phyloP scores from a whole-genome alignment of 2,113 vertebrate genomes.

The Alethe diademata region DNA sequence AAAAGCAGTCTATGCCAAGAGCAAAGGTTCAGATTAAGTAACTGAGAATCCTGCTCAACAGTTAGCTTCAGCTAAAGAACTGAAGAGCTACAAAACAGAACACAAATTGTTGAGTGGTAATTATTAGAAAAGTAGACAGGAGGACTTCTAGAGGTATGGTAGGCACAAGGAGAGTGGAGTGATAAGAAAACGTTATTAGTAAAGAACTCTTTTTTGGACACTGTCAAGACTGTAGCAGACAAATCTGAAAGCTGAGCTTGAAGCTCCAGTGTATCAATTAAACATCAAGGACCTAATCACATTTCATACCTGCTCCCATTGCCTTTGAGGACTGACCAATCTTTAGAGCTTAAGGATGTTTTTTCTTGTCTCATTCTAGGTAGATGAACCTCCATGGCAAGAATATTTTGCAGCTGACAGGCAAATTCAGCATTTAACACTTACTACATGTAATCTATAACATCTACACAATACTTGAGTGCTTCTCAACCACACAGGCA shows the following conservation, averaged over 20 bases:
- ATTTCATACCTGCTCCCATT: slow-evolving; percentile 38
- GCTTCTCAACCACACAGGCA: not conserved
- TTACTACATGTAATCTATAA: not conserved
- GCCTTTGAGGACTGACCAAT: slow-evolving; percentile 9
- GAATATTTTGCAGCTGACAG: not conserved
- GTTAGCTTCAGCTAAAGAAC: not conserved
- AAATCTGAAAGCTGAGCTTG: not conserved
- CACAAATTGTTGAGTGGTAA: not conserved
- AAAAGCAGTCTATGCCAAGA: not conserved
- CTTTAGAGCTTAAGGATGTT: not conserved
- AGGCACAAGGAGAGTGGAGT: not conserved
- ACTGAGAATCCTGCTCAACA: not conserved
- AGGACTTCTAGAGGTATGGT: not conserved
- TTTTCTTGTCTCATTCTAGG: not conserved
- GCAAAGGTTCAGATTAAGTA: not conserved
- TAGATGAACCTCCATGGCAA: not conserved
- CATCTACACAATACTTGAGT: not conserved
- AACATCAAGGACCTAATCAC: not conserved
- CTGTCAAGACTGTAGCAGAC: not conserved
- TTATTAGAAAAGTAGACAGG: not conserved
- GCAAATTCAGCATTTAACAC: not conserved
- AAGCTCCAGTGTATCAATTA: not conserved
- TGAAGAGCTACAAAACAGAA: not conserved
- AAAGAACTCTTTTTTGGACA: not conserved
- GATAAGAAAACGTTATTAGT: not conserved